These are phyloP conservation scores for Poecilia latipinna DNA, from an alignment of 2,113 vertebrate species.

Conservation along the genomic window DNA sequence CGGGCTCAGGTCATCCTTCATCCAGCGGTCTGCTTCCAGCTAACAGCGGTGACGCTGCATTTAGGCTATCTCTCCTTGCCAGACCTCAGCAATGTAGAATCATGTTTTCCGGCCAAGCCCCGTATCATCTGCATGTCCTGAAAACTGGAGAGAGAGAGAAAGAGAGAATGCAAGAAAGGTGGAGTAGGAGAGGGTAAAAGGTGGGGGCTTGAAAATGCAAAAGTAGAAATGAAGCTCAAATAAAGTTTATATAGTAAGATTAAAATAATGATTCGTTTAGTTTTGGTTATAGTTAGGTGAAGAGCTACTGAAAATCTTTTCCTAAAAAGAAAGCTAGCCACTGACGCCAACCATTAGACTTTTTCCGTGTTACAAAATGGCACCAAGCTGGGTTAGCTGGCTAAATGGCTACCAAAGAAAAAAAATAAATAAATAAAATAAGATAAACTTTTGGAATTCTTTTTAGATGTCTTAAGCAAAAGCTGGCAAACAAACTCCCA, in stretches of 20 bases:
- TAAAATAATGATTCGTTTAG: background rate
- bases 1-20: slow-evolving; percentile 29
- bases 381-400: too few relatives aligned
- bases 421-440: too few relatives aligned
- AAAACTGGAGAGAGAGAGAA: slow-evolving; percentile 37
- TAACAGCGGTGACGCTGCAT: slow-evolving; percentile 69
- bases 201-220: background rate
- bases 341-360: background rate
- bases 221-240: slow-evolving; percentile 1
- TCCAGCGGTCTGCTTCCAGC: slow-evolving; percentile 47
- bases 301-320: background rate
- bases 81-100: slow-evolving; percentile 71
- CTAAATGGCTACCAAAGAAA: too few relatives aligned
- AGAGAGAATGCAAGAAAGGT: slow-evolving; percentile 20
- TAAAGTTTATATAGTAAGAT: background rate
- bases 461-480: too few relatives aligned
- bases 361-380: background rate
- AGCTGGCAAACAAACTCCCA: too few relatives aligned
- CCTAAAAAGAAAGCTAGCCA: too few relatives aligned
- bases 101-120: slow-evolving; percentile 73
- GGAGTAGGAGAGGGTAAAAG: slow-evolving; percentile 1
- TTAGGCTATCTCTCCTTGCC: slow-evolving; percentile 74
- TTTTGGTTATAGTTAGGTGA: slow-evolving; percentile 11
- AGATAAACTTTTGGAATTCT: too few relatives aligned
- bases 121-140: slow-evolving; percentile 72